phyloP scores from a whole-genome alignment of 2,888 invertebrate genomes.

The Nephrotoma guestfalica region DNA sequence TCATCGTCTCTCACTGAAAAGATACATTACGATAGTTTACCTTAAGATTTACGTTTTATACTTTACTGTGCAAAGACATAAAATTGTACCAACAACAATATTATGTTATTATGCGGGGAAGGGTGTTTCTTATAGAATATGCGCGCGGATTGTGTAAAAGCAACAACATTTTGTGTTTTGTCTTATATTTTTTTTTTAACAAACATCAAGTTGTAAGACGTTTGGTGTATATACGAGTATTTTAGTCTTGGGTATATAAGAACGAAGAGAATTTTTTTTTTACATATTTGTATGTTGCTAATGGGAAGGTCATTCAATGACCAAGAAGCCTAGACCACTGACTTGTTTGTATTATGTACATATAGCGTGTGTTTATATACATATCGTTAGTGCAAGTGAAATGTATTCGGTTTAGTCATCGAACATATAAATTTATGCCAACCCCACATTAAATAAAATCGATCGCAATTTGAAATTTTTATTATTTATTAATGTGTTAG shows the following conservation, averaged over 20 bases:
- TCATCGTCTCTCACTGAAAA: not conserved
- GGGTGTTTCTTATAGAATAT: not conserved
- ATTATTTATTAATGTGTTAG: not conserved
- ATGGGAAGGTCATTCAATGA: not conserved
- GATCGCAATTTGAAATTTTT: not conserved
- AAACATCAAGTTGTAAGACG: not conserved
- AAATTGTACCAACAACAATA: not conserved
- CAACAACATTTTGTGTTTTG: not conserved
- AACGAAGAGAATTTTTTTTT: no score
- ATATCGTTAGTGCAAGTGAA: not conserved
- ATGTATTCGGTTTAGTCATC: not conserved
- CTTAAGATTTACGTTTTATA: not conserved
- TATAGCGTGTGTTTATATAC: not conserved
- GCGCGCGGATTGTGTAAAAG: not conserved
- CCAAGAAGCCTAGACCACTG: not conserved
- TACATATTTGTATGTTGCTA: not conserved
- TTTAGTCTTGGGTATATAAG: not conserved
- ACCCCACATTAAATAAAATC: not conserved
- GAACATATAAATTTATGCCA: not conserved
- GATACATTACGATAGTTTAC: not conserved
- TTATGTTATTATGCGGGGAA: not conserved
- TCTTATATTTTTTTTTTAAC: not conserved
- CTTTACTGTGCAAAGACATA: not conserved
- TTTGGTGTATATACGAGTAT: not conserved
- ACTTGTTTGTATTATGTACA: not conserved